Conservation (phyloP, 2,888 invertebrate genomes). For the Bombylius discolor region DNA sequence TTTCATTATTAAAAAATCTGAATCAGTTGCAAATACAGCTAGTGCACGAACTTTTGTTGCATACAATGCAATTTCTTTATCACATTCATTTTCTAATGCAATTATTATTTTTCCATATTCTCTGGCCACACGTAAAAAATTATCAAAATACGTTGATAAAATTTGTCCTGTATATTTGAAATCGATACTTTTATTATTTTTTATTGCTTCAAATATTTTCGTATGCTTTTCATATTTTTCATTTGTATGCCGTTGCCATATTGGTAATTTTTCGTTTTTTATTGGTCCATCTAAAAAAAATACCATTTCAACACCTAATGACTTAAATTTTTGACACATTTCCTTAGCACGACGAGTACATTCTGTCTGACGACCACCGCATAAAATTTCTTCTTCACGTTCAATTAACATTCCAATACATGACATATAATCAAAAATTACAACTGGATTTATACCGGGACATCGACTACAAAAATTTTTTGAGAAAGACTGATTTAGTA, state of each 20-base stretch:
- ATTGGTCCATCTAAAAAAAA: slow-evolving; percentile 13
- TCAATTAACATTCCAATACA: slow-evolving; percentile 2
- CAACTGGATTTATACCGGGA: slow-evolving; percentile 3
- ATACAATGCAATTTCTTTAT: slow-evolving; percentile 8
- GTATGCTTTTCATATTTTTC: slow-evolving; percentile 2
- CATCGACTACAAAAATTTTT: neutral
- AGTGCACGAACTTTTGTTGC: slow-evolving; percentile 4
- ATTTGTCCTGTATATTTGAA: neutral
- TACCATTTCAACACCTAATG: slow-evolving; percentile 2
- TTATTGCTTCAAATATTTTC: slow-evolving; percentile 3
- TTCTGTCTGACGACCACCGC: slow-evolving; percentile 7
- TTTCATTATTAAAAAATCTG: slow-evolving; percentile 12
- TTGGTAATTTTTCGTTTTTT: slow-evolving; percentile 6
- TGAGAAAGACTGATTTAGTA: too few relatives aligned
- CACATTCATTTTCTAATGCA: slow-evolving; percentile 10
- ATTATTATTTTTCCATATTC: slow-evolving; percentile 10
- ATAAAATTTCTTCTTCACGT: slow-evolving; percentile 2
- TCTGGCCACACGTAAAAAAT: slow-evolving; percentile 5
- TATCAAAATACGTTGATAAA: slow-evolving; percentile 5
- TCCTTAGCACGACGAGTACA: neutral
- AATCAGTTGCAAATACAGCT: slow-evolving; percentile 9
- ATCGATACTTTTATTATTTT: neutral
- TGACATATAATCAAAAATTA: slow-evolving; percentile 10
- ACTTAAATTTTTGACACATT: slow-evolving; percentile 8
- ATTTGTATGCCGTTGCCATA: slow-evolving; percentile 3